Evolutionary conservation across 2,113 vertebrate species (phyloP), one percentile per base, ranked within the genome.

Genomic region (Holacanthus passer): DNA sequence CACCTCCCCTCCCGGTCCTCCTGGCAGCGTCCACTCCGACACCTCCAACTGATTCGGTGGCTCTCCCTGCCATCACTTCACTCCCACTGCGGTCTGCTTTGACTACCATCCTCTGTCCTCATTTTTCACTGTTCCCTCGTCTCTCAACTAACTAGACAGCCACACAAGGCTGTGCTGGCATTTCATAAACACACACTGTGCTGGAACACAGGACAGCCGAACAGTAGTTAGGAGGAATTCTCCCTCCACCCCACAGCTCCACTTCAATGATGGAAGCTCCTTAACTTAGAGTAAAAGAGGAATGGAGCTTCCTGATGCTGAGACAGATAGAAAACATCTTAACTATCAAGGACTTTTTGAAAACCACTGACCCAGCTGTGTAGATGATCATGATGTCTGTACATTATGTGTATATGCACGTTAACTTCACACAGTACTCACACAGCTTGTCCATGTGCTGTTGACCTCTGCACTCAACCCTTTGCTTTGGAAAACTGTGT

Each of bases 21-120:
- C 96, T 90, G 10, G 94, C 95, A 96, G 96, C 56, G 92, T 95
- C 93, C 95, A 95, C 89, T 97, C 96, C 0, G 96, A 97, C 83
- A 95, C 96, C 39, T 97, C 96, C 85, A 96, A 96, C 94, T 96
- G 93, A 95, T 91, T 69, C 66, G 48, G 52, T 77, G 84, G 87
- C 85, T 77, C 82, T 75, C 48, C 65, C 48, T 75, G 78, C 88
- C 77, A 71, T 75, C 72, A 43, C 80, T 81, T 47, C 87, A 85
- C 77, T 85, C 86, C 85, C 62, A 59, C 84, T 16, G 73, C 29
- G 56, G 81, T 87, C 86, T 80, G 62, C 87, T 81, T 66, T 3
- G 73, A 87, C 84, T 55, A 55, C 77, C 73, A 81, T 78, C 56
- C 56, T 73, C 74, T 73, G 74, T 72, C 79, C 74, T 68, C 27